Evolutionary conservation across 2,888 invertebrate genomes (phyloP).

Genomic region (Silvanus unidentatus): DNA sequence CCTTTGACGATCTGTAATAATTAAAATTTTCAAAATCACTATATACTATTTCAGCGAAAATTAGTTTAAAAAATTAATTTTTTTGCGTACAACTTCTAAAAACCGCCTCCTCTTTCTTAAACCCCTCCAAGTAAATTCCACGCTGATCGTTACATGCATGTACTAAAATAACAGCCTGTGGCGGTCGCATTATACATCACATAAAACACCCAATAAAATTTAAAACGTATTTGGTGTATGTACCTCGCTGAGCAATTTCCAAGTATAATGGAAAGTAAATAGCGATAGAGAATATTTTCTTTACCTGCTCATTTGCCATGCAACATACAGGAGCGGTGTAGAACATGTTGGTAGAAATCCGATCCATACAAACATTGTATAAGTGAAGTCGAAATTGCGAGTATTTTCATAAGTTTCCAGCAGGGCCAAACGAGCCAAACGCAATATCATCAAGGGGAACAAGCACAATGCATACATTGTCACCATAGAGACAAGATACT

Average conservation of each 20-base stretch:
- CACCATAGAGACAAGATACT: constrained; percentile 61
- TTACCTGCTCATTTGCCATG: constrained; percentile 60
- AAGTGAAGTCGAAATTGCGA: constrained; percentile 62
- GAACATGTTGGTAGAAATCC: constrained; percentile 63
- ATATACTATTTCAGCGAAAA: constrained; percentile 2
- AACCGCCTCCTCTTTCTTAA: no score
- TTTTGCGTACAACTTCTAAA: no score
- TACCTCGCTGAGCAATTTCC: no score
- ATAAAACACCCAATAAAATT: no score
- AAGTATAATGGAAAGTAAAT: no score
- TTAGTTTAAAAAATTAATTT: no score
- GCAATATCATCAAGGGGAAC: constrained; percentile 59
- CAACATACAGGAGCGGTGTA: constrained; percentile 59
- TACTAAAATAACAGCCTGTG: no score
- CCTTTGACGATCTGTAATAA: constrained; percentile 50
- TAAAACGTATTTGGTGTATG: no score
- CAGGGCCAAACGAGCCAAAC: constrained; percentile 57
- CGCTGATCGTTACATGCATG: no score
- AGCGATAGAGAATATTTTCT: no score
- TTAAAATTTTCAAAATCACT: background rate
- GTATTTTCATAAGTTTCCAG: constrained; percentile 65
- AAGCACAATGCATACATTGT: constrained; percentile 60
- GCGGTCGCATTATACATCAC: no score
- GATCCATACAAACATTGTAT: constrained; percentile 63
- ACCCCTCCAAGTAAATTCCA: no score